Evolutionary conservation across 2,797 vertebrate species (phyloP).

Genomic region (Discoglossus pictus): DNA sequence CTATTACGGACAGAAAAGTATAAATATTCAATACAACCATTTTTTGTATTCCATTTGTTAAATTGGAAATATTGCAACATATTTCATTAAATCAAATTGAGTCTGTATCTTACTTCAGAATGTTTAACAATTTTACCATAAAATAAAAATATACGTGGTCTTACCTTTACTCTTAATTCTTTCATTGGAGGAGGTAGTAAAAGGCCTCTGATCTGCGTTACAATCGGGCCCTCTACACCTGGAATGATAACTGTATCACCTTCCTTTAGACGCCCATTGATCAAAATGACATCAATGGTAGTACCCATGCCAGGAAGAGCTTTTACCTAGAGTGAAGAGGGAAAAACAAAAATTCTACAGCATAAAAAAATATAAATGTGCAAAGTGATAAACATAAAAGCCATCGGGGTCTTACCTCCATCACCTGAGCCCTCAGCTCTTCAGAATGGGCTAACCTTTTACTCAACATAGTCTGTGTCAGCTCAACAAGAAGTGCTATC

Average conservation of each 20-base stretch:
- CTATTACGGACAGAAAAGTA: constrained; percentile 66
- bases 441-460: constrained; percentile 90
- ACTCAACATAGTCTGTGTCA: constrained; percentile 93
- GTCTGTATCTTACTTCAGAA: no score
- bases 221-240: constrained; percentile 95
- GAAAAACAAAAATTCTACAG: background rate
- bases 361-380: background rate
- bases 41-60: no score
- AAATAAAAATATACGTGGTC: background rate
- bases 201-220: constrained; percentile 94
- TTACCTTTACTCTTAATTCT: constrained; percentile 92
- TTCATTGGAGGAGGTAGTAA: constrained; percentile 94
- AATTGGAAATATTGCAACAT: no score
- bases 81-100: no score
- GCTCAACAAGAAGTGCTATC: constrained; percentile 90
- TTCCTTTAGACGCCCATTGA: constrained; percentile 88
- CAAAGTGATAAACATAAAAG: background rate
- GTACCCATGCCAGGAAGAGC: constrained; percentile 97
- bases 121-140: no score
- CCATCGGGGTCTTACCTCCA: constrained; percentile 82
- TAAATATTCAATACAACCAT: background rate
- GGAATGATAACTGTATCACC: constrained; percentile 95
- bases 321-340: constrained; percentile 88
- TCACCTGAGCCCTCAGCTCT: constrained; percentile 94
- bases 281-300: constrained; percentile 96